Evolutionary conservation across 1,140 invertebrate species (phyloP).

Genomic region (Saccostrea cuccullata): DNA sequence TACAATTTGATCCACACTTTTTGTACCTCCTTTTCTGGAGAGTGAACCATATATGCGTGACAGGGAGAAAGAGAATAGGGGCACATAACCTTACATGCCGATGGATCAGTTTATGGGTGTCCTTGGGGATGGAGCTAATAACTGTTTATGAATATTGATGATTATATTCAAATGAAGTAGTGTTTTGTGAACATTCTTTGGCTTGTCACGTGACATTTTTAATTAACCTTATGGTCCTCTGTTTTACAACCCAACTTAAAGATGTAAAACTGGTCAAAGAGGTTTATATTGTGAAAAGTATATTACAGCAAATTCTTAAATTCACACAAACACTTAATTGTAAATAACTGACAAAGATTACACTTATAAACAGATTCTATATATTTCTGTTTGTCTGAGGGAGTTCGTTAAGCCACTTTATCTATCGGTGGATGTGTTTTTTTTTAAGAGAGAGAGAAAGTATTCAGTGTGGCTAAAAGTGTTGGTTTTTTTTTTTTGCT

Average conservation of each 20-base stretch:
- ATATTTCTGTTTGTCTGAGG: too few relatives aligned
- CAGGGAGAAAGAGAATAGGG: background rate
- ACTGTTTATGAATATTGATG: constrained; percentile 3
- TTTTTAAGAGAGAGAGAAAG: too few relatives aligned
- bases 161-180: background rate
- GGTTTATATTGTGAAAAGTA: too few relatives aligned
- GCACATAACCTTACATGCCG: background rate
- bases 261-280: too few relatives aligned
- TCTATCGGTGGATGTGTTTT: too few relatives aligned
- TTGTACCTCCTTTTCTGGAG: constrained; percentile 4
- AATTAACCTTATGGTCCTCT: background rate
- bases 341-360: too few relatives aligned
- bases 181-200: background rate
- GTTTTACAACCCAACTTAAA: background rate
- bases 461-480: too few relatives aligned
- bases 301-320: too few relatives aligned
- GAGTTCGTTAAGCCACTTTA: too few relatives aligned
- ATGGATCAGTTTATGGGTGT: background rate
- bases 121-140: background rate
- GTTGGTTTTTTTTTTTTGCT: too few relatives aligned
- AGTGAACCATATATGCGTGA: background rate
- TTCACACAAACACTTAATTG: too few relatives aligned
- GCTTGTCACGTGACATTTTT: background rate
- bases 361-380: too few relatives aligned
- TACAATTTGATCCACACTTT: background rate